Evolutionary conservation across 1,140 invertebrate species (phyloP), one percentile per base, ranked within the genome.

Genomic region (Hyles euphorbiae): DNA sequence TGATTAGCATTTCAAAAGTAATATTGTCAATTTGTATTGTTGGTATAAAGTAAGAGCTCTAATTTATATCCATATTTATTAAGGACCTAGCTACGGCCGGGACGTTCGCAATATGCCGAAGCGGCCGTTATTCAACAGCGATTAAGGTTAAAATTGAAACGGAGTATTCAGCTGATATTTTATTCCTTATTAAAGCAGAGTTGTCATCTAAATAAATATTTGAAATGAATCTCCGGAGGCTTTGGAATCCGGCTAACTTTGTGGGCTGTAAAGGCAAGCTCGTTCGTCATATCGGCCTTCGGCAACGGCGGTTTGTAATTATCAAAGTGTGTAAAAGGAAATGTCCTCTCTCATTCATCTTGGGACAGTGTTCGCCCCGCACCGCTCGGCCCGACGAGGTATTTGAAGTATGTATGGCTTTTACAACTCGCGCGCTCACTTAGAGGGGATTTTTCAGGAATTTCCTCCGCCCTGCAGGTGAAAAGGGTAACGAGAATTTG

Each of bases 31-130:
- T 68, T 65, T 71, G 63, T 68, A 64, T 65, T 61, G 63, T 66
- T 67, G 51, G 56, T 61, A 60, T 66, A 60, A 69, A 57, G 54
- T 66, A 60, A 67, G 59, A 65, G 63, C 61, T 63, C 63, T 70
- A 72, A 75, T 76, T 70, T 73, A 70, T 67, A 72, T 72, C 65
- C 68, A 73, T 74, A 73, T 76, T 73, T 74, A 73, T 70, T 60
- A 71, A 68, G 63, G 66, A 22, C 60, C 60, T 58, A 53, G 53
- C 46, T 58, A 67, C 61, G 63, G 54, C 49, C 50, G 65, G 47
- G 51, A 48, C 48, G 49, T 34, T 36, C 49, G 61, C 34, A 58
- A 61, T 65, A 67, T 63, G 59, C 64, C 50, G 60, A 68, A 74
- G 60, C 47, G 49, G 58, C 60, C 63, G 68, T 72, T 76, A 74